These are phyloP conservation scores for Hofmannophila pseudospretella DNA, from an alignment of 2,888 invertebrate genomes.

Conservation along the genomic window DNA sequence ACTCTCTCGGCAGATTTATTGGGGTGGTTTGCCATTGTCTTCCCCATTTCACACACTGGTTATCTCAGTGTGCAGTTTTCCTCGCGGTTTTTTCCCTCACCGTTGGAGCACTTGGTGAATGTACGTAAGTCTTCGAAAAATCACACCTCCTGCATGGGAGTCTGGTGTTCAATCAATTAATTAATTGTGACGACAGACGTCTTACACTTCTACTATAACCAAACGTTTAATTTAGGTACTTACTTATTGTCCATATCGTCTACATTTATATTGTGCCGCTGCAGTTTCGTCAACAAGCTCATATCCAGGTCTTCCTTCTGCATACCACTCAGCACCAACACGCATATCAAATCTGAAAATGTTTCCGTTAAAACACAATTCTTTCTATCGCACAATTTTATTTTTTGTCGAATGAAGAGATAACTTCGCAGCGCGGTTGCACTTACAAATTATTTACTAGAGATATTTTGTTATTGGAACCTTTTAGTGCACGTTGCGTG, in stretches of 20 bases:
- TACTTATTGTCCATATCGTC: constrained; percentile 54
- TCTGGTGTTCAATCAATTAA: no score
- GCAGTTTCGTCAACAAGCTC: constrained; percentile 47
- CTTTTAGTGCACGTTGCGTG: constrained; percentile 55
- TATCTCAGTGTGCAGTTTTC: no score
- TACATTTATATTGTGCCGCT: constrained; percentile 53
- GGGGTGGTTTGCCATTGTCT: no score
- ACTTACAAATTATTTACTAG: constrained; percentile 18
- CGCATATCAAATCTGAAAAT: constrained; percentile 65
- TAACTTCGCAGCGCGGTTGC: constrained; percentile 1
- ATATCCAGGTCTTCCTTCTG: constrained; percentile 62
- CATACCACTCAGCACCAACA: constrained; percentile 57
- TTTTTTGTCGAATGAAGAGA: not conserved
- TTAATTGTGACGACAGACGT: no score
- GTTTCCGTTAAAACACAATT: not conserved
- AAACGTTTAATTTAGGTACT: no score
- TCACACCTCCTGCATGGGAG: no score
- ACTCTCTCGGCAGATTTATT: no score
- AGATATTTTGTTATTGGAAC: constrained; percentile 47
- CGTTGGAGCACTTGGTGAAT: no score
- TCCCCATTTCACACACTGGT: no score
- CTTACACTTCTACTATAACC: no score
- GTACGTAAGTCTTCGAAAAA: no score
- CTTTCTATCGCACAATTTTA: not conserved
- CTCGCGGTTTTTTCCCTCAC: no score